phyloP scores from a whole-genome alignment of 2,888 invertebrate species.

The Mongoloraphidia duomilia region DNA sequence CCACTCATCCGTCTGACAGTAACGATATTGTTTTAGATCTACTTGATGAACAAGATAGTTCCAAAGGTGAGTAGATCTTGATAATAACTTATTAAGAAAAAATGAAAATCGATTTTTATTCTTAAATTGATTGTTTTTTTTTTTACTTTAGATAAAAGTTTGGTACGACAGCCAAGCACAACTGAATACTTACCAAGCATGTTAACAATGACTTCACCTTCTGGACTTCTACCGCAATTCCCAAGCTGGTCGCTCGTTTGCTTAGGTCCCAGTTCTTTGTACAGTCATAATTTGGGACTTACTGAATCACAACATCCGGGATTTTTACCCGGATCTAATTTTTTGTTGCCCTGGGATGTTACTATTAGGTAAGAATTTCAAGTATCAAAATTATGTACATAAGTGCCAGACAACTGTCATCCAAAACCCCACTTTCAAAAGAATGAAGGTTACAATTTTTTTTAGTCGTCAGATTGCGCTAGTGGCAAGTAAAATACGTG shows the following conservation, averaged over 20 bases:
- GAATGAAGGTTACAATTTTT: too few relatives aligned
- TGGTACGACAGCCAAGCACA: constrained; percentile 60
- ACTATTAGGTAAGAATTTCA: constrained; percentile 32
- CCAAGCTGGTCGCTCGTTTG: constrained; percentile 85
- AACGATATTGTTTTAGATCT: constrained; percentile 10
- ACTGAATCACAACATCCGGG: constrained; percentile 78
- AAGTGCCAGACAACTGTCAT: too few relatives aligned
- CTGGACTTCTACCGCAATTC: constrained; percentile 67
- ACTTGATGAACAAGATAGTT: constrained; percentile 6
- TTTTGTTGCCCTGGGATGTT: constrained; percentile 88
- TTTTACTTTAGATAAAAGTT: constrained; percentile 33
- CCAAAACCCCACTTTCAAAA: too few relatives aligned
- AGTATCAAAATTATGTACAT: too few relatives aligned
- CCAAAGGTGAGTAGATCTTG: constrained; percentile 18
- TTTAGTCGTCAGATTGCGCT: too few relatives aligned
- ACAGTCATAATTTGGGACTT: constrained; percentile 75
- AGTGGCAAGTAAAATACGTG: too few relatives aligned
- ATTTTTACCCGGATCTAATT: constrained; percentile 78
- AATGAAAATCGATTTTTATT: not conserved
- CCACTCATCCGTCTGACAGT: constrained; percentile 9
- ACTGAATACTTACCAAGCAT: constrained; percentile 87
- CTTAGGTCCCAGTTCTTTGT: constrained; percentile 78
- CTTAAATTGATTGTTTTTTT: not conserved
- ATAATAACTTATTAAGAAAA: not conserved
- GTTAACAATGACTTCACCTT: constrained; percentile 66